Evolutionary conservation across 2,113 vertebrate genomes (phyloP), one percentile per base, ranked within the genome.

Genomic region (Anoplopoma fimbria): DNA sequence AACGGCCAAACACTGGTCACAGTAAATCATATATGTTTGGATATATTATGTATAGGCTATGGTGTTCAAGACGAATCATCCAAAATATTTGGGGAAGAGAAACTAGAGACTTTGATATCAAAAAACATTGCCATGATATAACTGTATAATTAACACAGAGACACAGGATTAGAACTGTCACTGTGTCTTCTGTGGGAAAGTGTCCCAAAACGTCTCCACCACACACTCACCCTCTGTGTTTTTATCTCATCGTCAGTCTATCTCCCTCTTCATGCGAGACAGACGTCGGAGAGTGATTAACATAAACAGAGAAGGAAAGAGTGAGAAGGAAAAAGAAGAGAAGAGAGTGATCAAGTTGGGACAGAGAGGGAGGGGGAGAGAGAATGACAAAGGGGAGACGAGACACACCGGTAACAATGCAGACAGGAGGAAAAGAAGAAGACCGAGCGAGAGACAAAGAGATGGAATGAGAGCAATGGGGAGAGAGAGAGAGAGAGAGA

Each of bases 261-360:
- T 47, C 45, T 19, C 45, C 19, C 17, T 47, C 45, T 45, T 58
- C 8, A 68, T 25, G 65, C 29, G 12, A 14, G 51, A 64, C 53
- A 63, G 75, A 85, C 77, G 36, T n/a, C 12, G 25, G n/a, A 25
- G 81, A 72, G 29, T 27, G 75, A 83, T 70, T 68, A 19, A 67
- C 71, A 81, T 75, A 79, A 88, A 90, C 60, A 80, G 47, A 61
- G 61, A n/a, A 62, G 57, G 34, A 63, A 73, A 77, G 61, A 79
- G 65, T 19, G 55, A 57, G 53, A 72, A 33, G 51, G 40, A 78
- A 36, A n/a, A 62, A 40, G 14, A 51, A 77, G 64, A 19, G n/a
- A 13, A 47, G 29, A 61, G 58, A 42, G 34, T 13, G 29, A 45
- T 8, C 29, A 51, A 57, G 69, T 47, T 64, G 55, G 77, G 58